Percentiles rank a stretch among this genome's conserved stretches.
These are phyloP conservation scores for Ctenopoma kingsleyae DNA, from an alignment of 2,797 vertebrate genomes.

Conservation along the genomic window DNA sequence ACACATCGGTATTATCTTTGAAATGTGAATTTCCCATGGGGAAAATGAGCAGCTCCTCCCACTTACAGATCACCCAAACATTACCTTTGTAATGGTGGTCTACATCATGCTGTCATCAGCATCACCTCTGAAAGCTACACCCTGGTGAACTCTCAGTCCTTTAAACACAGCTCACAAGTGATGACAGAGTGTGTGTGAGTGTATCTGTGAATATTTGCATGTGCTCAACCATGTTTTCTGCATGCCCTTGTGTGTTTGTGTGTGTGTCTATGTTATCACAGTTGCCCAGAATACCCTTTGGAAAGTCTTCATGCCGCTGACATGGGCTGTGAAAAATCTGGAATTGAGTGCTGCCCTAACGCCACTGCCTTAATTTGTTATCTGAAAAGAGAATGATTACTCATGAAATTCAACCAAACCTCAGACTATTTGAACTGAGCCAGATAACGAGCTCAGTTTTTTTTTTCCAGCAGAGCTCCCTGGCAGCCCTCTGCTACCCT, in stretches of 20 bases:
- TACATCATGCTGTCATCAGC: conserved; percentile 55
- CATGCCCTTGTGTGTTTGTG: conserved; percentile 32
- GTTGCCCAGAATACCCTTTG: conserved; percentile 77
- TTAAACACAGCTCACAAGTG: conserved; percentile 44
- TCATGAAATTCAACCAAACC: conserved; percentile 82
- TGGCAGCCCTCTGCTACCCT: conserved; percentile 66
- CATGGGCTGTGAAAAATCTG: conserved; percentile 72
- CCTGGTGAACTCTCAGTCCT: conserved; percentile 38
- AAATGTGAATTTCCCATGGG: conserved; percentile 17
- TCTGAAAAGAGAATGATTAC: conserved; percentile 82
- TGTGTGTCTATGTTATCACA: conserved; percentile 70
- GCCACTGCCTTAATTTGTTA: conserved; percentile 80
- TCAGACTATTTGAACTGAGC: conserved; percentile 76
- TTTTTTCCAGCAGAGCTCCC: conserved; percentile 57
- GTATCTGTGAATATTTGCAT: conserved; percentile 45
- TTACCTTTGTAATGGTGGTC: conserved; percentile 43
- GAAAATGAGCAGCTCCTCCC: conserved; percentile 32
- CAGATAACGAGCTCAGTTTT: conserved; percentile 77
- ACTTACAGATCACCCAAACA: conserved; percentile 45
- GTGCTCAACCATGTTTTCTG: conserved; percentile 47
- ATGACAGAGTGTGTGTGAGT: conserved; percentile 18
- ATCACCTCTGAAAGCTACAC: conserved; percentile 59
- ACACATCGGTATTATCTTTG: conserved; percentile 12
- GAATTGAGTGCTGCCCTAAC: conserved; percentile 72
- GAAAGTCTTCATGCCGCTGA: conserved; percentile 69